phyloP scores from a whole-genome alignment of 2,888 invertebrate species.

The Thumatha senex region DNA sequence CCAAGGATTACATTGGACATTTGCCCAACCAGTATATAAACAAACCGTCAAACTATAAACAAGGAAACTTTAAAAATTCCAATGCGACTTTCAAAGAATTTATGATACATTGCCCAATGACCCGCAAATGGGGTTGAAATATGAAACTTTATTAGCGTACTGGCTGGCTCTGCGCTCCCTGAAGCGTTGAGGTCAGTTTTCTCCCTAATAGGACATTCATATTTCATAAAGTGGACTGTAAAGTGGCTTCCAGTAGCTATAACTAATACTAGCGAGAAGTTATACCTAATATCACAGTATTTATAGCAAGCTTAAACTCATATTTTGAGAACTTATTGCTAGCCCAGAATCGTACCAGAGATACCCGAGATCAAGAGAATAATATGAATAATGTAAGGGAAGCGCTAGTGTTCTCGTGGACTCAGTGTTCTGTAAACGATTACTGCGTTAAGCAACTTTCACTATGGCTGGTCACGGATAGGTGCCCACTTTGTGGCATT shows the following conservation, averaged over 20 bases:
- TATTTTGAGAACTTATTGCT: neutral
- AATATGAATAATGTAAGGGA: too few relatives aligned
- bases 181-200: neutral
- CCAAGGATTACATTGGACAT: neutral
- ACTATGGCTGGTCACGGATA: too few relatives aligned
- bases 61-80: slow-evolving; percentile 5
- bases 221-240: neutral
- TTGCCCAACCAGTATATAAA: slow-evolving; percentile 2
- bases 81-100: slow-evolving; percentile 1
- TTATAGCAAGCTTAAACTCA: neutral
- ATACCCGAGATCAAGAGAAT: slow-evolving; percentile 2
- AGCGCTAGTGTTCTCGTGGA: too few relatives aligned
- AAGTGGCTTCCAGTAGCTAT: neutral
- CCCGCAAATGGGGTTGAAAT: neutral
- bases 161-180: neutral
- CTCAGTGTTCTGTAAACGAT: too few relatives aligned
- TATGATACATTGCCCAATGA: slow-evolving; percentile 1
- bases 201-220: neutral
- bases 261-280: neutral
- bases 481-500: too few relatives aligned
- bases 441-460: too few relatives aligned
- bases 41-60: slow-evolving; percentile 3
- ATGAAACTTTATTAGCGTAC: slow-evolving; percentile 4
- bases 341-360: neutral
- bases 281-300: neutral